A percentile compares a stretch with the other conserved stretches of the same genome.
These are phyloP conservation scores for Abramis brama DNA, from an alignment of 2,113 vertebrate genomes.

Conservation along the genomic window DNA sequence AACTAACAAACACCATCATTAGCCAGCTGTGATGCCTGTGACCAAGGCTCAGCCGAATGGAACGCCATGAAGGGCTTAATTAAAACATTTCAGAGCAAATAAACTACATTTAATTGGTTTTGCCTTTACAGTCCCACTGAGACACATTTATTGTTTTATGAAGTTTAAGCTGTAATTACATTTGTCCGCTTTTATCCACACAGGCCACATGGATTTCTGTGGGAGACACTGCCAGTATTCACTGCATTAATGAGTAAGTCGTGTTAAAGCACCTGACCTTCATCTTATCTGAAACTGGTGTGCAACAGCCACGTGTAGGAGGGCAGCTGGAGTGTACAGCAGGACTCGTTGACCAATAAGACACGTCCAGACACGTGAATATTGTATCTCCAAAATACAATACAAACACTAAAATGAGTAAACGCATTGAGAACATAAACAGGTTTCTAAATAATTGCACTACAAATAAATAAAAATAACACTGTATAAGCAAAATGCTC, in stretches of 20 bases:
- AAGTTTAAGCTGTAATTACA: neutral
- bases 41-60: neutral
- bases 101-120: neutral
- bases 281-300: neutral
- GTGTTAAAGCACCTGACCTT: neutral
- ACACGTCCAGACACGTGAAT: neutral
- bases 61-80: neutral
- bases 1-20: slow-evolving; percentile 4
- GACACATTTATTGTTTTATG: neutral
- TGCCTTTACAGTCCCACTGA: neutral
- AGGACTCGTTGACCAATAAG: slow-evolving; percentile 4
- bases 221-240: neutral
- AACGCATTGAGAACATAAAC: neutral
- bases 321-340: neutral
- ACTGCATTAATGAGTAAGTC: neutral
- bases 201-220: neutral
- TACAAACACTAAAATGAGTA: slow-evolving; percentile 12
- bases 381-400: slow-evolving; percentile 35
- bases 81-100: neutral
- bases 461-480: neutral
- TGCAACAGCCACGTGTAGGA: neutral
- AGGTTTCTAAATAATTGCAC: neutral
- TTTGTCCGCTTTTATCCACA: neutral
- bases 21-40: slow-evolving; percentile 39
- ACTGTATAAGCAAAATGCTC: neutral